A percentile compares a stretch with the other conserved stretches of the same genome.
Evolutionary conservation across 2,113 vertebrate species (phyloP).

Genomic region (Grammomys dolichurus): DNA sequence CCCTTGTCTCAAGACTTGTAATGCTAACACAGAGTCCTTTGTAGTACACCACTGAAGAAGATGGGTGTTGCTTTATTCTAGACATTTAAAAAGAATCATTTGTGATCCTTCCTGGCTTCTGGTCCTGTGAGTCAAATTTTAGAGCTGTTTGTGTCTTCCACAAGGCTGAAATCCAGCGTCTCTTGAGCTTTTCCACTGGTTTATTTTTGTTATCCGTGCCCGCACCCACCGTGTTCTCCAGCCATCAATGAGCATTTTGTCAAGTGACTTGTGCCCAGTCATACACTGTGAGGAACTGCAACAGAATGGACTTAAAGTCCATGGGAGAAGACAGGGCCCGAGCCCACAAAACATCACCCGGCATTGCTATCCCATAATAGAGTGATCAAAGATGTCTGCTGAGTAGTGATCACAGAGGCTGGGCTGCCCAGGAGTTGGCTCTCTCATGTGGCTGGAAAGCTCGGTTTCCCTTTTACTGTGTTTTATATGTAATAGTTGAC

Average conservation of each 20-base stretch:
- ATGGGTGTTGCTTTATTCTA: background rate
- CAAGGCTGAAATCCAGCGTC: background rate
- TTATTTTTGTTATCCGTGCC: constrained; percentile 27
- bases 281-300: background rate
- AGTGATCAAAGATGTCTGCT: background rate
- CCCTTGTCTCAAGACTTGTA: background rate
- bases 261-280: constrained; percentile 29
- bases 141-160: background rate
- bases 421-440: background rate
- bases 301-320: background rate
- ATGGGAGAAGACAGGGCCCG: background rate
- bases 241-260: constrained; percentile 43
- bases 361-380: background rate
- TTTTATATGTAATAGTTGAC: background rate
- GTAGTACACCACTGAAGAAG: fast-evolving
- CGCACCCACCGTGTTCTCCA: constrained; percentile 10
- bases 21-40: background rate
- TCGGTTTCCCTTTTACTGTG: background rate
- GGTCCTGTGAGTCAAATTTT: background rate
- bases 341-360: background rate
- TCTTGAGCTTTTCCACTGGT: background rate
- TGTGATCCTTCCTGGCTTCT: constrained; percentile 9
- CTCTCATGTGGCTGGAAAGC: background rate
- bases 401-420: background rate
- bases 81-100: background rate